phyloP scores from a whole-genome alignment of 1,140 invertebrate species.

The Cherax quadricarinatus region DNA sequence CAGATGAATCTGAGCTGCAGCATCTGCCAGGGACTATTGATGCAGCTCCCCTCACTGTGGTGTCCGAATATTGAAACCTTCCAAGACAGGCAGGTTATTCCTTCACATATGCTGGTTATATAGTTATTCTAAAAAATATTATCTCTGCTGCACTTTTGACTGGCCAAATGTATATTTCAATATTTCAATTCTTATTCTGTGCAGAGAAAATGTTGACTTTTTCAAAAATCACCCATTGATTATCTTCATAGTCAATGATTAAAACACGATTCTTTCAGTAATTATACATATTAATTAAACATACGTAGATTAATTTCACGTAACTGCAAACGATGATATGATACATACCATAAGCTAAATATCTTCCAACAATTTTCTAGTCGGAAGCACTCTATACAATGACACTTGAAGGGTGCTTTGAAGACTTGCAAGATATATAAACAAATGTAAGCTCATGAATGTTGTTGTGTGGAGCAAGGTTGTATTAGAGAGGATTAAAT shows the following conservation, averaged over 20 bases:
- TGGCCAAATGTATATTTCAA: too few species aligned
- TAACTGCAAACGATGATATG: conserved; percentile 33
- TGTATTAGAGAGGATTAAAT: too few species aligned
- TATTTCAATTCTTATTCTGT: too few species aligned
- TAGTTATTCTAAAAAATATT: too few species aligned
- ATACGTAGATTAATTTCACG: neutral
- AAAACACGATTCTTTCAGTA: neutral
- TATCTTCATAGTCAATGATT: neutral
- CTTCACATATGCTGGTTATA: too few species aligned
- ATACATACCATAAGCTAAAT: conserved; percentile 46
- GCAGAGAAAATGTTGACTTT: too few species aligned
- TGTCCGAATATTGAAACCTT: too few species aligned
- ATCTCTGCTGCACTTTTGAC: too few species aligned
- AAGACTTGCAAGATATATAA: neutral
- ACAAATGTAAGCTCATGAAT: neutral
- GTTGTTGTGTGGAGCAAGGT: neutral
- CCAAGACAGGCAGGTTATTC: too few species aligned
- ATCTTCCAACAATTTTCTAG: neutral
- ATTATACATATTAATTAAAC: neutral
- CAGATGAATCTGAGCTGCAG: neutral
- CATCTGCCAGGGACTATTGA: neutral
- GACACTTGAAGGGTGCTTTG: neutral
- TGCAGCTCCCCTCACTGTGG: too few species aligned
- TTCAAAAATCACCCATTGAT: neutral
- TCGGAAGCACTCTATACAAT: neutral